These are phyloP conservation scores for Andrena fulva DNA, from an alignment of 2,888 invertebrate genomes.

Conservation along the genomic window DNA sequence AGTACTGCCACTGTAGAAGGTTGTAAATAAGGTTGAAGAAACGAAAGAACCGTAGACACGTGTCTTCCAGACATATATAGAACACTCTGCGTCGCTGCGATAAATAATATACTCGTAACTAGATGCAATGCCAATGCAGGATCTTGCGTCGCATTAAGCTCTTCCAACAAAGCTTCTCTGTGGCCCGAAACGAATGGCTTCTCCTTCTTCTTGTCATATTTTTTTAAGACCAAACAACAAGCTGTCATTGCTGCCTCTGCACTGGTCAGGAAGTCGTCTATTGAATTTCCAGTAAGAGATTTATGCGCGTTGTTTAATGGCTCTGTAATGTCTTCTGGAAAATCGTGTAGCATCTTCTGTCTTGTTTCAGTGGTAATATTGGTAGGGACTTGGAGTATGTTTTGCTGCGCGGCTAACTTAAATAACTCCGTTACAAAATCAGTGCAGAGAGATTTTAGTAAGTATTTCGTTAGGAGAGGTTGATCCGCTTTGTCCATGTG, in stretches of 20 bases:
- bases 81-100: conserved; percentile 92
- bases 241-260: conserved; percentile 90
- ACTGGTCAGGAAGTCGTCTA: conserved; percentile 93
- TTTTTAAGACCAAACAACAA: conserved; percentile 93
- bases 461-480: conserved; percentile 91
- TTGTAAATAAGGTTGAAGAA: conserved; percentile 89
- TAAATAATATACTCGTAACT: conserved; percentile 92
- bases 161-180: conserved; percentile 92
- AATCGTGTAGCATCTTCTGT: conserved; percentile 89
- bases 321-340: conserved; percentile 89
- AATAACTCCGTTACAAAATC: conserved; percentile 93
- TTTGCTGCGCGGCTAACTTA: conserved; percentile 91
- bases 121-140: conserved; percentile 93
- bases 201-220: conserved; percentile 95
- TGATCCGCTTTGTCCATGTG: conserved; percentile 88
- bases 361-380: conserved; percentile 88
- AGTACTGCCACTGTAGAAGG: conserved; percentile 89
- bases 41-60: conserved; percentile 92
- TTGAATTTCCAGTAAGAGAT: conserved; percentile 88
- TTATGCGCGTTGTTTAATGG: conserved; percentile 89
- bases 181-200: conserved; percentile 91
- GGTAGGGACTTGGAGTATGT: conserved; percentile 86
- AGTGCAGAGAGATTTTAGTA: conserved; percentile 93
- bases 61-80: conserved; percentile 97
- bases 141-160: conserved; percentile 91